Base-by-base conservation (phyloP, 2,888 invertebrate species). In the Megastigmus dorsalis region DNA sequence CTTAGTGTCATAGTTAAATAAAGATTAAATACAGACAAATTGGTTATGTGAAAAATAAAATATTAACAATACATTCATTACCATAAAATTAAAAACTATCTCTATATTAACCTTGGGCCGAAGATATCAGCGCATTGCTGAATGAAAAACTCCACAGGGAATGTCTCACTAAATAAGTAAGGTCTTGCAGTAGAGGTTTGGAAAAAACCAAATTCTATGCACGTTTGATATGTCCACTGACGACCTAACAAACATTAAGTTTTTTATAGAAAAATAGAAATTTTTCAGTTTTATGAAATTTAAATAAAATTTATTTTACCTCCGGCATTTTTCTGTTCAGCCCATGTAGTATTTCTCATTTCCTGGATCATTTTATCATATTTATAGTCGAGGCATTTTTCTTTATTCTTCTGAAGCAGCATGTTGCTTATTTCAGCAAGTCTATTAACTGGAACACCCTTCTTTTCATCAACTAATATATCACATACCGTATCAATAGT, bases 191-290 rank as follows among this genome's bases (percentile, higher is more conserved):
- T 92, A 0, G 97, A 96, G 0, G 96, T 95, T 89, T 98, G 98
- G 88, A 94, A 98, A 88, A 95, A 98, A 28, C 97, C 98, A 86
- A 98, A 98, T 87, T 98, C 98, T 0, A 95, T 96, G 85, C 98
- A 98, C 0, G 97, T 97, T 89, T 98, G 98, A 86, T 97, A 98
- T 74, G 92, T 93, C 98, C 98, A 98, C 83, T 95, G 95, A 0
- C 97, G 93, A 79, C 90, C 93, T 93, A 54, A 50, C 45, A 67
- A 69, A 75, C n/a, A n/a, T n/a, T n/a, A n/a, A n/a, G n/a, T n/a
- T 13, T 33, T 33, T 33, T 10, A 41, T n/a, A n/a, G 9, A 41
- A 41, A 20, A 54, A 13, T 43, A 52, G 26, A 62, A 10, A 36
- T 62, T 68, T 1, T 43, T 33, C n/a, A n/a, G 33, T 15, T 15